Base-by-base conservation (phyloP, 2,888 invertebrate species). In the Camptogramma bilineatum region DNA sequence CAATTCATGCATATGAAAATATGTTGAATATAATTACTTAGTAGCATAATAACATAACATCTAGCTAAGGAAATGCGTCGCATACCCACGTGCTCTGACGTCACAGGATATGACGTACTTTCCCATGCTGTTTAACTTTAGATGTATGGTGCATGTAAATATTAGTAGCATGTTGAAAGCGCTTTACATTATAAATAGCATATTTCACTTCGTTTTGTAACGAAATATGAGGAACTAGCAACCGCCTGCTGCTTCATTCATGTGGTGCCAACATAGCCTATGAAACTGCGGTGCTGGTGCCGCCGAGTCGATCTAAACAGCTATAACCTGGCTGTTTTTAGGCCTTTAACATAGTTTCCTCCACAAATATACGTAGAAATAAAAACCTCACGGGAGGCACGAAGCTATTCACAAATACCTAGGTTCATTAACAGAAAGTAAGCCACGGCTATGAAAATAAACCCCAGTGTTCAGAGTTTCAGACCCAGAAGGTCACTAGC, bases 81-180 rank as follows among this genome's bases (percentile, higher is more conserved):
- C 52, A 52, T 61, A 48, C 64, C 60, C 64, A 56, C 60, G 64
- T 31, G n/a, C 31, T 58, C 57, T 84, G 82, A 83, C 78, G 84
- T 81, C 73, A 78, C 61, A 77, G 84, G 83, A 85, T 77, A 71
- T 73, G 81, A 78, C 81, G 85, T 78, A 76, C 73, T 76, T 84
- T 83, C 84, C 79, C 83, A 81, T 79, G 77, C 66, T 68, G 53
- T 44, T 58, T 50, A 19, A 52, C 60, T 28, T 52, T 50, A 46
- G 24, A 64, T 31, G 52, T 46, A 48, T 47, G 52, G 46, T 34
- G 28, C 31, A 42, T 62, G 48, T 48, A 42, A 42, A 16, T 44
- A 44, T 16, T 17, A 39, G 7, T 39, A n/a, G 39, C 39, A 44
- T 44, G 44, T 16, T 16, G 44, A 17, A 44, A 44, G 44, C 44